Evolutionary conservation across 1,140 invertebrate species (phyloP), one percentile per base, ranked within the genome.

Genomic region (Rhopalosiphum maidis): DNA sequence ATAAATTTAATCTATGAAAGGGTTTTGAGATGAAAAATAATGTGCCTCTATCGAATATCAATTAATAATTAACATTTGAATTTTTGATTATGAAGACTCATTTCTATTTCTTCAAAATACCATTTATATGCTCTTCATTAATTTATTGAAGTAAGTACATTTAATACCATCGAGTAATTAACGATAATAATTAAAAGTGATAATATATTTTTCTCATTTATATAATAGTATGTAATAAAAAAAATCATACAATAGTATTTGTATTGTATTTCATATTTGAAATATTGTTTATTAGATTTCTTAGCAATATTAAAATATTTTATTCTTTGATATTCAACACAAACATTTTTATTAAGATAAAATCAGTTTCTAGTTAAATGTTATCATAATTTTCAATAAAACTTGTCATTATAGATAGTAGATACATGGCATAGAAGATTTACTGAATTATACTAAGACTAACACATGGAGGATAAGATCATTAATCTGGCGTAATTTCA

Each of bases 401-500:
- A 77, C n/a, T 77, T 77, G 60, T 77, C 60, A 18, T 77, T 77
- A n/a, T 18, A 77, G 60, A 15, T n/a, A 77, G 15, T n/a, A n/a
- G n/a, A n/a, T n/a, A 54, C 7, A n/a, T 77, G 30, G 4, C 30
- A 77, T 77, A 77, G 30, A 77, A 77, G 60, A 35, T n/a, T 77
- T 88, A 88, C 18, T n/a, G n/a, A 51, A 88, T 88, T 88, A 51
- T n/a, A 88, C 46, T 88, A 88, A 88, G 30, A 88, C 6, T 3
- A 35, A 22, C 46, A 86, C 11, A 43, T 7, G 8, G 46, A 48
- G 30, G 6, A 88, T 30, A 88, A 7, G 30, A 51, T 88, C 86
- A 88, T 88, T 88, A 88, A 88, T 88, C 30, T 88, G n/a, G n/a
- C 6, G 30, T 88, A 88, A 35, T 88, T 88, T 35, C 46, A 88